phyloP scores from a whole-genome alignment of 2,113 vertebrate species.

The Symphodus melops region DNA sequence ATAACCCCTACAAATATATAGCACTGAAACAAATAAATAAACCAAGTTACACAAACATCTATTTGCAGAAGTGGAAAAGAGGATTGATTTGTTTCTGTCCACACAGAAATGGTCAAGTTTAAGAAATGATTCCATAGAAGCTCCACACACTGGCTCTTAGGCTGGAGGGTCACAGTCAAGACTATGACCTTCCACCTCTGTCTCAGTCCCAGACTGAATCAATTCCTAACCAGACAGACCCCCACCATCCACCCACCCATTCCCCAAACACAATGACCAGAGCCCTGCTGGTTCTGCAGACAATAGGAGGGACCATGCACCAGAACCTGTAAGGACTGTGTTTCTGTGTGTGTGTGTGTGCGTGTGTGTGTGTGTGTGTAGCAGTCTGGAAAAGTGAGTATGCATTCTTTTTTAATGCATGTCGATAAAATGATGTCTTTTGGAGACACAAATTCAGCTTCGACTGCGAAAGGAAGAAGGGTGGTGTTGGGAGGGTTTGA shows the following conservation, averaged over 20 bases:
- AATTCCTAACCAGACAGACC: slow-evolving; percentile 80
- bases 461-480: no score
- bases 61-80: background rate
- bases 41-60: no score
- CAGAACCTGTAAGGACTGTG: slow-evolving; percentile 29
- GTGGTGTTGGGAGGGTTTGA: no score
- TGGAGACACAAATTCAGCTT: background rate
- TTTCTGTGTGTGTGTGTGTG: slow-evolving; percentile 9
- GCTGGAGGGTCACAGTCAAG: slow-evolving; percentile 62
- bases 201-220: slow-evolving; percentile 81
- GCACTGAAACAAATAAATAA: background rate
- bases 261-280: slow-evolving; percentile 68
- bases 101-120: background rate
- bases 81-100: background rate
- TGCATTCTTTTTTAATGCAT: background rate
- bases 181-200: slow-evolving; percentile 74
- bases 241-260: slow-evolving; percentile 27
- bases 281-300: slow-evolving; percentile 58
- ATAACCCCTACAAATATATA: background rate
- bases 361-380: slow-evolving; percentile 16
- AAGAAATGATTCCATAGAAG: background rate
- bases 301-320: slow-evolving; percentile 54
- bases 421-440: background rate
- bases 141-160: slow-evolving; percentile 17
- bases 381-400: slow-evolving; percentile 25